Evolutionary conservation across 1,140 invertebrate genomes (phyloP), one percentile per base, ranked within the genome.

Genomic region (Tenebrio molitor): DNA sequence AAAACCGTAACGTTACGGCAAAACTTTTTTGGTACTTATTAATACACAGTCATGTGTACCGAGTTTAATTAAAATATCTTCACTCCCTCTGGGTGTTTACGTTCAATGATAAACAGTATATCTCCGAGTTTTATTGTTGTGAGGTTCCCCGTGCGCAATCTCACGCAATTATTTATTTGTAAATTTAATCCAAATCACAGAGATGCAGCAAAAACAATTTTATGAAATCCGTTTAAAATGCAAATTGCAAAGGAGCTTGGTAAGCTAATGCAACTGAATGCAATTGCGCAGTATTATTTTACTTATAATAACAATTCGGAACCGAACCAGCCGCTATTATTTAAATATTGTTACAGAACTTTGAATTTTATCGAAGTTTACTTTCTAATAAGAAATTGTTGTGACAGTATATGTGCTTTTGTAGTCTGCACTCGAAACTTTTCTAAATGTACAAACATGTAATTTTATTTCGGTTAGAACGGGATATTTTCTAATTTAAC

Each of bases 281-380:
- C 50, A 58, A 33, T 15, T 58, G 23, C 50, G 29, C 21, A 29
- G 29, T 58, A 58, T 58, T 58, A 58, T 58, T 58, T 58, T 23
- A 58, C 21, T 12, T 58, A 3, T 23, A 58, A 58, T 58, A 58
- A 58, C 21, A 58, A 29, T 58, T 29, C n/a, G 8, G 19, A 58
- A 29, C 23, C 10, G 15, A 25, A 29, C 25, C 12, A 25, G 15
- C 50, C 23, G 23, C 2, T n/a, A 29, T 58, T 58, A 29, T 58
- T 21, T 29, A 58, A 29, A 58, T 58, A 58, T 58, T 58, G 23
- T 58, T 29, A n/a, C 23, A 58, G 29, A 53, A 58, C 10, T 58
- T 39, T 2, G 5, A 39, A 7, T 39, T 39, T 12, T 58, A 29
- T 25, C 50, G 8, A 58, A 58, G 3, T 29, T 58, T 58, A 29